Evolutionary conservation across 2,888 invertebrate species (phyloP).

Genomic region (Cactoblastis cactorum): DNA sequence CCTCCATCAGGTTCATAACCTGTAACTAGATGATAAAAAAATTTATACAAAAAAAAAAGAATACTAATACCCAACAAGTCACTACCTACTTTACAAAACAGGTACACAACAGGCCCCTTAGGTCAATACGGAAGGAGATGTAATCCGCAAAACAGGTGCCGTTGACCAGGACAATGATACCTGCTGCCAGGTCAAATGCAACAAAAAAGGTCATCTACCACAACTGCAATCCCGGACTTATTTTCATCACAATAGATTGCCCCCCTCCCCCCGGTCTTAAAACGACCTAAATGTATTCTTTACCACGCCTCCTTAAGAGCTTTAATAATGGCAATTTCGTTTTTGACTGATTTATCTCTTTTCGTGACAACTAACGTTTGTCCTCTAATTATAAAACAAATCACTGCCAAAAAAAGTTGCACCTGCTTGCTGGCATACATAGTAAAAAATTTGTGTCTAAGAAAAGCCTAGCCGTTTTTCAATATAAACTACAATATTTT

Average conservation of each 20-base stretch:
- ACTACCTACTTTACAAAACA: not conserved
- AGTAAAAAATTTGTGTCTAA: too few species aligned
- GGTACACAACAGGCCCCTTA: not conserved
- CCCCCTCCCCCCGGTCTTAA: slow-evolving; percentile 48
- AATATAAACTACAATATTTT: too few species aligned
- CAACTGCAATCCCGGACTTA: slow-evolving; percentile 15
- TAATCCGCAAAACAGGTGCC: slow-evolving; percentile 27
- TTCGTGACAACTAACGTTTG: slow-evolving; percentile 8
- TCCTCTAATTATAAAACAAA: slow-evolving; percentile 11
- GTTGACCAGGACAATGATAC: slow-evolving; percentile 48
- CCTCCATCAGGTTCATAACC: too few species aligned
- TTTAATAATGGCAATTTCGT: slow-evolving; percentile 35
- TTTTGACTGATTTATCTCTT: slow-evolving; percentile 41
- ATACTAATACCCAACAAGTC: too few species aligned
- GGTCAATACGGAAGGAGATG: slow-evolving; percentile 16
- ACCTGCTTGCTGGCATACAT: too few species aligned
- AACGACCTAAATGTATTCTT: slow-evolving; percentile 43
- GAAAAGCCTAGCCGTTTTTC: too few species aligned
- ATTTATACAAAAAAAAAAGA: too few species aligned
- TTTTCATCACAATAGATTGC: slow-evolving; percentile 54
- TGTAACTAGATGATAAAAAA: too few species aligned
- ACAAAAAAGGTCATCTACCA: slow-evolving; percentile 40
- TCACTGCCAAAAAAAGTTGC: slow-evolving; percentile 5
- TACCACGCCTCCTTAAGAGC: slow-evolving; percentile 39
- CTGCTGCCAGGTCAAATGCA: slow-evolving; percentile 58